Base-by-base conservation (phyloP, 1,140 invertebrate species). In the Brachionus rotundiformis region DNA sequence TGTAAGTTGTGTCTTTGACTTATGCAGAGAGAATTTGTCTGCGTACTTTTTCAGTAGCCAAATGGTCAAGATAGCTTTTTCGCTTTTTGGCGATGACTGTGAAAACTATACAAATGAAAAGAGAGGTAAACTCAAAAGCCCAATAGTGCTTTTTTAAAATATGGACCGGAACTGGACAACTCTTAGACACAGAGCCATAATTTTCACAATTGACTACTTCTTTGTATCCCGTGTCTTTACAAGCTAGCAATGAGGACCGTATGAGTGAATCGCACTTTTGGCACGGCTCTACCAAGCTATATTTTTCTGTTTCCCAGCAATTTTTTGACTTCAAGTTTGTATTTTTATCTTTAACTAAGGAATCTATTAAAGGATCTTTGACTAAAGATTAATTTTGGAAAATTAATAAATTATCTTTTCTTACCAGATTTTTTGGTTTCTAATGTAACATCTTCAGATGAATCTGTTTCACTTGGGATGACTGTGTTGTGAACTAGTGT, bases 171-270 rank as follows among this genome's bases (percentile, higher is more conserved):
- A 79, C 29, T 54, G 29, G 47, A 79, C 76, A 79, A 29, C 44
- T 79, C 3, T 47, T 19, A 8, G 76, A 79, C 1, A 79, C 76
- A 59, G 25, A 19, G 31, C 76, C 76, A 39, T 59, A n/a, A 5
- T 59, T 79, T 54, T 54, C 76, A 41, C 76, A 79, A 39, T 29
- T 79, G 2, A 79, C 13, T 33, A 79, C 16, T 79, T 79, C 76
- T 36, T 47, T 23, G 54, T 59, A 79, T 2, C 76, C 76, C 10
- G 76, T 79, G 19, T 36, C 47, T 79, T 79, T 54, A 16, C 76
- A 79, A 33, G 76, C 47, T 3, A 59, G 33, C 31, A 79, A 59
- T 3, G 76, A 63, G 3, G 47, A 59, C 31, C 36, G 27, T 3
- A 59, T 8, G 5, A 79, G 16, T n/a, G 47, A 36, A 59, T 36